phyloP scores from a whole-genome alignment of 2,888 invertebrate genomes.

The Mythimna ferrago region DNA sequence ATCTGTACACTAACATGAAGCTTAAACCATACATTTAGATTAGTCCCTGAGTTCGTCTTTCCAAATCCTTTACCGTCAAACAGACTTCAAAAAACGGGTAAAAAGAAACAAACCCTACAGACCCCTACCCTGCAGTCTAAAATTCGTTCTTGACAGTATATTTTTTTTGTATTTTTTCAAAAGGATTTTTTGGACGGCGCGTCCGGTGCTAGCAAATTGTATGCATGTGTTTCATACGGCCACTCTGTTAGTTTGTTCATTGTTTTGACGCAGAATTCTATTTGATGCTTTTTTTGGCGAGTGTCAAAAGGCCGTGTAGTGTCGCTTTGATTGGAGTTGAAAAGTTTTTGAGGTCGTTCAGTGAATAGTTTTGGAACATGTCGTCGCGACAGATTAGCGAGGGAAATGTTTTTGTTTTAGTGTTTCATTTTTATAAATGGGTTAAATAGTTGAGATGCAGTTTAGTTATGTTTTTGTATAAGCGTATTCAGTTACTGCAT shows the following conservation, averaged over 20 bases:
- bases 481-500: neutral
- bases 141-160: constrained; percentile 36
- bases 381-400: constrained; percentile 19
- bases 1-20: neutral
- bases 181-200: constrained; percentile 71
- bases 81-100: constrained; percentile 18
- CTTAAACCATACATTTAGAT: neutral
- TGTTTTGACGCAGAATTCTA: constrained; percentile 64
- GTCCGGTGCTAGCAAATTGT: constrained; percentile 55
- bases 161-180: constrained; percentile 72
- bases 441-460: constrained; percentile 6
- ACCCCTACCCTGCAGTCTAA: constrained; percentile 34
- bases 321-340: constrained; percentile 56
- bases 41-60: neutral
- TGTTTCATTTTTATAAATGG: constrained; percentile 15
- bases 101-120: constrained; percentile 40
- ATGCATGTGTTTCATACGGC: constrained; percentile 57
- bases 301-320: constrained; percentile 61
- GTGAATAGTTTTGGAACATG: constrained; percentile 28
- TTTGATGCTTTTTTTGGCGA: constrained; percentile 58
- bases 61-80: constrained; percentile 4
- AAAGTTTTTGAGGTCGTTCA: constrained; percentile 54
- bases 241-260: constrained; percentile 60
- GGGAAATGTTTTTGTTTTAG: neutral
- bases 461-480: neutral